These are phyloP conservation scores for Fragum sueziense DNA, from an alignment of 2,888 invertebrate species.

Conservation along the genomic window DNA sequence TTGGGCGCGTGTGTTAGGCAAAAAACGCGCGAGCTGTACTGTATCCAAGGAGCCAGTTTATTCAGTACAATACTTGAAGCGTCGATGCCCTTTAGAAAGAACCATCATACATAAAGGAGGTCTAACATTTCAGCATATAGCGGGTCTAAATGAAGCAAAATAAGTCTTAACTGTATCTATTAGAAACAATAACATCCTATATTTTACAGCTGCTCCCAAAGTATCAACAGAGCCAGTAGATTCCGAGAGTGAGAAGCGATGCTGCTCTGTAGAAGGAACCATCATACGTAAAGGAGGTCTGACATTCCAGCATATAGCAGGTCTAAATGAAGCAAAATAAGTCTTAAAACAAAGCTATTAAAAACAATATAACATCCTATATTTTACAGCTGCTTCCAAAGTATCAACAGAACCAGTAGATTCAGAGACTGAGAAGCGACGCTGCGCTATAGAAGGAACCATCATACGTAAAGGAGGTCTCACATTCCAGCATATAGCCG, in stretches of 20 bases:
- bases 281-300: constrained; percentile 70
- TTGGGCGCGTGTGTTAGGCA: too few relatives aligned
- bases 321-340: constrained; percentile 81
- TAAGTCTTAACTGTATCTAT: too few relatives aligned
- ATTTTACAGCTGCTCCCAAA: neutral
- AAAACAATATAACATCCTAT: too few relatives aligned
- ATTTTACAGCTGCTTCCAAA: neutral
- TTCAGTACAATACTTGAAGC: too few relatives aligned
- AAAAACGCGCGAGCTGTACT: too few relatives aligned
- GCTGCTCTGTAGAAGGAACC: constrained; percentile 75
- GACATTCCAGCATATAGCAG: constrained; percentile 83
- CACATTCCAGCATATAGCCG: constrained; percentile 83
- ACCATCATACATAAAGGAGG: too few relatives aligned
- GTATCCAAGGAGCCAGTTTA: too few relatives aligned
- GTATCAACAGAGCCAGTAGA: neutral
- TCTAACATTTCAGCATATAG: too few relatives aligned
- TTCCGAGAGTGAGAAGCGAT: constrained; percentile 37
- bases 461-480: constrained; percentile 70
- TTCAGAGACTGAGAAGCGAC: constrained; percentile 39
- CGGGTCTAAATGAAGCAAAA: too few relatives aligned
- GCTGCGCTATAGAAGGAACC: constrained; percentile 75
- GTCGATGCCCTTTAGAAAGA: too few relatives aligned
- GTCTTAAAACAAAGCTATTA: too few relatives aligned
- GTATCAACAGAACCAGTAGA: neutral
- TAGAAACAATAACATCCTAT: too few relatives aligned